Conservation (phyloP, 2,113 vertebrate genomes). For the Trichechus manatus region DNA sequence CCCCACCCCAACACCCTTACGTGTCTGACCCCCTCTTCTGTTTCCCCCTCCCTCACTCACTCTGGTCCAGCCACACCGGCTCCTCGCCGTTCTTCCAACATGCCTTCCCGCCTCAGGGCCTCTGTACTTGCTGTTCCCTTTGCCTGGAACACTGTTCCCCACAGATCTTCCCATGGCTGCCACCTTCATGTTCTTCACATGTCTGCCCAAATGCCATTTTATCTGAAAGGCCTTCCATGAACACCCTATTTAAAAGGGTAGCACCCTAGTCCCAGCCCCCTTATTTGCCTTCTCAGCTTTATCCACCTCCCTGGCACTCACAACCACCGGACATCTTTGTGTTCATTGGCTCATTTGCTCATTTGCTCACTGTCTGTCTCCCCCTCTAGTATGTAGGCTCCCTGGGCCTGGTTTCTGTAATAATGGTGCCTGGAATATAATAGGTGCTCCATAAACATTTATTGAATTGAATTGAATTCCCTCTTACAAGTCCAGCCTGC, state of each 20-base stretch:
- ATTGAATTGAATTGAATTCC: not conserved
- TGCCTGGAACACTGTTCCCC: not conserved
- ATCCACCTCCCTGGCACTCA: accelerated
- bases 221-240: not conserved
- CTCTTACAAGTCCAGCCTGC: not conserved
- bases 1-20: not conserved
- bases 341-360: accelerated
- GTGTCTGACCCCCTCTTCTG: not conserved
- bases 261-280: not conserved
- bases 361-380: accelerated
- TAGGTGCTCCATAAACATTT: not conserved
- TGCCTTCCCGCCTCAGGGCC: not conserved
- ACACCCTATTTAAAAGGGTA: not conserved
- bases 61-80: not conserved
- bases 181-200: not conserved
- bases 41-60: not conserved
- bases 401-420: not conserved
- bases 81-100: not conserved
- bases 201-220: not conserved
- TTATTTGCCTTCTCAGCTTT: not conserved
- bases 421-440: not conserved
- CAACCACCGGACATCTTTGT: accelerated
- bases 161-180: not conserved
- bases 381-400: not conserved
- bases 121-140: not conserved